These are phyloP conservation scores for Numenius phaeopus DNA, from an alignment of 2,797 vertebrate genomes.

Conservation along the genomic window DNA sequence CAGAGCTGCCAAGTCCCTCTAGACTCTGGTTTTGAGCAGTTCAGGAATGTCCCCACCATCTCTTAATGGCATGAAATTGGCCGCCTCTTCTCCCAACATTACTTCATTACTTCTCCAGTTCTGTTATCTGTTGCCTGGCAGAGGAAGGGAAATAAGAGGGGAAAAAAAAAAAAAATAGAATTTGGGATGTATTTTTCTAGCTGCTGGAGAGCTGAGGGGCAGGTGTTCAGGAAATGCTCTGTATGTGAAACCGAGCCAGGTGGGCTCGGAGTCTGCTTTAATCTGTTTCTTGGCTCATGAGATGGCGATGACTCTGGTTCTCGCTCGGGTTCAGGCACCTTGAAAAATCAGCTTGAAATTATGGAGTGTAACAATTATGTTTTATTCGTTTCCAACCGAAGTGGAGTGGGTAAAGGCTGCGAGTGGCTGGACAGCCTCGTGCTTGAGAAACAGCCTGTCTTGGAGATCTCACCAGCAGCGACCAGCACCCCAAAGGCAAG, in stretches of 20 bases:
- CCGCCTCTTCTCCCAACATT: background rate
- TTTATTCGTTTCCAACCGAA: background rate
- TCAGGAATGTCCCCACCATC: background rate
- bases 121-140: background rate
- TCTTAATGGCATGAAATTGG: background rate
- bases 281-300: background rate
- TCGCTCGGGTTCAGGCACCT: background rate
- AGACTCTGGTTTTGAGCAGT: background rate
- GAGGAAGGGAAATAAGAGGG: background rate
- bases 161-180: background rate
- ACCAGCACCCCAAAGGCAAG: background rate
- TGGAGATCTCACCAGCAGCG: background rate
- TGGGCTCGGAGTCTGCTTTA: background rate
- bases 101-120: background rate
- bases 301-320: background rate
- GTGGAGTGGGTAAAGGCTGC: background rate
- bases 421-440: background rate
- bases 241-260: slow-evolving; percentile 4
- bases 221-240: background rate
- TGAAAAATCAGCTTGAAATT: background rate
- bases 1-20: background rate
- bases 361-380: background rate
- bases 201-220: slow-evolving; percentile 20
- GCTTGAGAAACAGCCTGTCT: background rate
- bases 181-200: background rate